phyloP scores from a whole-genome alignment of 2,797 vertebrate species.

The Darevskia mixta region DNA sequence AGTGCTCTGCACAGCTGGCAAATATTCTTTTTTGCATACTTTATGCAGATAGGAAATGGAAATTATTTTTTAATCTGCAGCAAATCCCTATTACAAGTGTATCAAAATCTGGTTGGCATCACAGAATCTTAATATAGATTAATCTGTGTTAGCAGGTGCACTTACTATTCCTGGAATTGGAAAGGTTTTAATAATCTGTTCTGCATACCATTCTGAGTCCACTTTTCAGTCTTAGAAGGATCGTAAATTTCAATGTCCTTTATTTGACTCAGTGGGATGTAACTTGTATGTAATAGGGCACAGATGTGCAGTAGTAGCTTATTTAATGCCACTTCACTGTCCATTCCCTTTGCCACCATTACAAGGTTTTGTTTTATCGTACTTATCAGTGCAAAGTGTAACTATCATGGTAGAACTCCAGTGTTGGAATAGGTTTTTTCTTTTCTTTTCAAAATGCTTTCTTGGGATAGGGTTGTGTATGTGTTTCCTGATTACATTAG shows the following conservation, averaged over 20 bases:
- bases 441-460: conserved; percentile 79
- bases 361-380: conserved; percentile 82
- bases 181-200: conserved; percentile 80
- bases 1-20: conserved; percentile 77
- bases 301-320: conserved; percentile 82
- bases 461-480: conserved; percentile 83
- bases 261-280: conserved; percentile 82
- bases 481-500: conserved; percentile 85
- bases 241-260: conserved; percentile 82
- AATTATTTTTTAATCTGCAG: conserved; percentile 76
- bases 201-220: conserved; percentile 80
- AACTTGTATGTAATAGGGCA: conserved; percentile 82
- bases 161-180: conserved; percentile 78
- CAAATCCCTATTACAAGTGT: conserved; percentile 74
- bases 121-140: conserved; percentile 74
- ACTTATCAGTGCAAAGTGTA: conserved; percentile 85
- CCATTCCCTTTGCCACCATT: conserved; percentile 81
- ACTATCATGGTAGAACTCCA: conserved; percentile 84
- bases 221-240: conserved; percentile 82
- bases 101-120: conserved; percentile 75
- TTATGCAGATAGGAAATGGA: conserved; percentile 71
- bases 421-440: conserved; percentile 83
- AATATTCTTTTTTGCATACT: conserved; percentile 72
- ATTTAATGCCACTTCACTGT: conserved; percentile 83
- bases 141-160: conserved; percentile 82